These are phyloP conservation scores for Tapera naevia DNA, from an alignment of 2,797 vertebrate genomes.

Conservation along the genomic window DNA sequence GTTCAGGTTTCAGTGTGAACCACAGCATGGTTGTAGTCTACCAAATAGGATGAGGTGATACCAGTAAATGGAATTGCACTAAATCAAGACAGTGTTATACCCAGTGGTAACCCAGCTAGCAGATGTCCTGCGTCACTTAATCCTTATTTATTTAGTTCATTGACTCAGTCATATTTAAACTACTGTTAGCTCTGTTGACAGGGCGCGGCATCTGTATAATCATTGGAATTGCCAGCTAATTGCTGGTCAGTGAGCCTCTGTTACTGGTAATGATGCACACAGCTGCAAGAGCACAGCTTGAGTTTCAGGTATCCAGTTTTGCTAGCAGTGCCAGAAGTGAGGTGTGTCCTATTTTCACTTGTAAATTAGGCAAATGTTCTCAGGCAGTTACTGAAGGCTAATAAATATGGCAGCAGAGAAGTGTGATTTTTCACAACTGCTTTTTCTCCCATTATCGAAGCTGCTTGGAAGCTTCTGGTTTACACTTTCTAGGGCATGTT, in stretches of 20 bases:
- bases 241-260: background rate
- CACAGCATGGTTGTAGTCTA: background rate
- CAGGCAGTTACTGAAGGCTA: background rate
- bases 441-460: background rate
- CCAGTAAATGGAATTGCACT: background rate
- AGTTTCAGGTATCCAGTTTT: background rate
- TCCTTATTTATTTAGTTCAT: background rate
- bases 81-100: background rate
- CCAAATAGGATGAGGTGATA: rapidly evolving
- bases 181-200: background rate
- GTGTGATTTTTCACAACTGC: background rate
- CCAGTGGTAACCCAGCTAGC: background rate
- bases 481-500: background rate
- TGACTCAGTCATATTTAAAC: background rate
- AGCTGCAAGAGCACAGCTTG: background rate
- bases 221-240: background rate
- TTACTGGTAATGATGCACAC: background rate
- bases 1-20: background rate
- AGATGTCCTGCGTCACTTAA: background rate
- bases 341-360: slow-evolving; percentile 13
- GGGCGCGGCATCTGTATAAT: background rate
- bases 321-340: background rate
- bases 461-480: background rate
- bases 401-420: slow-evolving; percentile 1
- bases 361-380: slow-evolving; percentile 13